phyloP scores from a whole-genome alignment of 2,888 invertebrate genomes.

The Melanchra persicariae region DNA sequence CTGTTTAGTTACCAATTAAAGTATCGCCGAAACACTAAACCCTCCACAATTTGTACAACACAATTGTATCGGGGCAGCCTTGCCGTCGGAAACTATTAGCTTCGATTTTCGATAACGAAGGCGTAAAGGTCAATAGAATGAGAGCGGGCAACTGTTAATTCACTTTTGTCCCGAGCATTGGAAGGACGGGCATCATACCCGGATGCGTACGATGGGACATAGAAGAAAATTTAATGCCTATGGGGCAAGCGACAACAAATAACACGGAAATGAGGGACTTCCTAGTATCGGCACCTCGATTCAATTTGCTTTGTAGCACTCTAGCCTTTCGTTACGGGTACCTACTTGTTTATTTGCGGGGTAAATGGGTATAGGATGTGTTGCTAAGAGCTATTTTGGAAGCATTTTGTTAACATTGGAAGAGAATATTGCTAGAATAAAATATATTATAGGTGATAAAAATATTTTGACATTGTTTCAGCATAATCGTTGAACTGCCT shows the following conservation, averaged over 20 bases:
- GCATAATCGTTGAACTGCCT: not conserved
- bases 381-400: conserved; percentile 30
- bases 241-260: conserved; percentile 83
- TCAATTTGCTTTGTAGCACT: conserved; percentile 83
- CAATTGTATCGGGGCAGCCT: conserved; percentile 45
- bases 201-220: conserved; percentile 77
- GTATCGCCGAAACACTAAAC: conserved; percentile 39
- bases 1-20: conserved; percentile 46
- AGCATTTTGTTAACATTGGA: not conserved
- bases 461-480: not conserved
- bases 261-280: conserved; percentile 88
- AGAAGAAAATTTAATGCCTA: conserved; percentile 86
- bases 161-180: conserved; percentile 78
- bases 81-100: conserved; percentile 72
- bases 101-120: conserved; percentile 77
- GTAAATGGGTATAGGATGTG: conserved; percentile 54
- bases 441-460: not conserved
- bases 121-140: conserved; percentile 79
- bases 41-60: conserved; percentile 44
- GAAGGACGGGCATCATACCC: conserved; percentile 79
- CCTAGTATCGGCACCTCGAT: conserved; percentile 86
- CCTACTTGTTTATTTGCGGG: conserved; percentile 66
- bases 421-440: not conserved
- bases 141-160: conserved; percentile 79
- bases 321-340: conserved; percentile 68